Evolutionary conservation across 53 echinoderm and acorn worm genomes (phyloP).

Genomic region (Paelopatides confundens): DNA sequence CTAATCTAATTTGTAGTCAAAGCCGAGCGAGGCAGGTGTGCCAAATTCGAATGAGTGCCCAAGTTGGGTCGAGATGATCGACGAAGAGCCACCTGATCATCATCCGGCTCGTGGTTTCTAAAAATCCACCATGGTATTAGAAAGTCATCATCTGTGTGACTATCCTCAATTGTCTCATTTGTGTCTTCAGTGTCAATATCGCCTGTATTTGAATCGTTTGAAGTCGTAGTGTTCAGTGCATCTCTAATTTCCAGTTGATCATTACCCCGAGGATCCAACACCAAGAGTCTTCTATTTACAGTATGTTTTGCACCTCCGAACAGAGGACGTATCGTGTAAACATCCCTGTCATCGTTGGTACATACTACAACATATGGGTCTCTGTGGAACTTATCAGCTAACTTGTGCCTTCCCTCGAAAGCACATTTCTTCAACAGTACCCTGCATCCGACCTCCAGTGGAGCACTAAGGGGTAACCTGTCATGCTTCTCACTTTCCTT

Average conservation of each 20-base stretch:
- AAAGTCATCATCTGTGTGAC: no score
- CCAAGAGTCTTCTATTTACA: slow-evolving; percentile 27
- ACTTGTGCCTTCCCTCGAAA: slow-evolving; percentile 46
- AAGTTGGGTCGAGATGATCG: no score
- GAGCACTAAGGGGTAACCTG: neutral
- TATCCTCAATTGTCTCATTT: no score
- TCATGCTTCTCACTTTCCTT: slow-evolving; percentile 11
- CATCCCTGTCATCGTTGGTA: neutral
- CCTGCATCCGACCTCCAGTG: slow-evolving; percentile 37
- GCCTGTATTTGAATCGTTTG: no score
- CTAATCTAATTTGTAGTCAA: no score
- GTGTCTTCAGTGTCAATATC: no score
- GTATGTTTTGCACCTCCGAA: slow-evolving; percentile 3
- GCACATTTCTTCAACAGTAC: slow-evolving; percentile 46
- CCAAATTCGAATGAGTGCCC: no score
- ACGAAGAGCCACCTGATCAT: no score
- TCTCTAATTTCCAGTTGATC: neutral
- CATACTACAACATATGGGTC: slow-evolving; percentile 33
- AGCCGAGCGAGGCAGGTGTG: no score
- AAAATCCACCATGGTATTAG: no score
- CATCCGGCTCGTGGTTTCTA: no score
- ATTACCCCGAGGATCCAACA: neutral
- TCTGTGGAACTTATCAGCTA: slow-evolving; percentile 19
- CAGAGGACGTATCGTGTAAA: neutral
- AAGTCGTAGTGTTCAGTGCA: no score